Conservation (phyloP, 1,140 invertebrate genomes). For the Contarinia nasturtii region DNA sequence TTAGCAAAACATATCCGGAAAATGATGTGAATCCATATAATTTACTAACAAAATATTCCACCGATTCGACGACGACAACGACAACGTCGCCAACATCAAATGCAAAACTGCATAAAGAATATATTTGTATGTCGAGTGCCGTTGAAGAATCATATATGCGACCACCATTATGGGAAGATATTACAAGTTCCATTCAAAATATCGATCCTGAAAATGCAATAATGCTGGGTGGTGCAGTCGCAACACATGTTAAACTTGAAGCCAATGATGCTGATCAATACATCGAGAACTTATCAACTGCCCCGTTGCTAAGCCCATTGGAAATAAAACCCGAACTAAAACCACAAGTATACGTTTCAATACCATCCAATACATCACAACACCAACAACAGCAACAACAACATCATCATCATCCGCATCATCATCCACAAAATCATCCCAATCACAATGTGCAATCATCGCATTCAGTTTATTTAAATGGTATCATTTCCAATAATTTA, state of each 20-base stretch:
- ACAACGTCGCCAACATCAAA: no score
- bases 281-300: constrained; percentile 27
- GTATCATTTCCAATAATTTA: background rate
- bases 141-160: constrained; percentile 67
- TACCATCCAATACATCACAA: background rate
- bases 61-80: background rate
- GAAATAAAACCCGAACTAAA: constrained; percentile 49
- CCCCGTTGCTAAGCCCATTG: constrained; percentile 46
- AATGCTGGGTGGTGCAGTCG: constrained; percentile 44
- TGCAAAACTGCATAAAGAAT: constrained; percentile 17
- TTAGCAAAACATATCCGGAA: background rate
- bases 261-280: constrained; percentile 36
- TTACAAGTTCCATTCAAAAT: constrained; percentile 70
- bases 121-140: constrained; percentile 21
- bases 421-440: constrained; percentile 8
- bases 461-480: constrained; percentile 3
- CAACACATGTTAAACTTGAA: constrained; percentile 48
- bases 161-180: constrained; percentile 72
- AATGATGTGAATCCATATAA: background rate
- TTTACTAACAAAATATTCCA: background rate
- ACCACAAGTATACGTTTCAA: constrained; percentile 5
- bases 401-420: constrained; percentile 3
- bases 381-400: background rate
- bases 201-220: constrained; percentile 75
- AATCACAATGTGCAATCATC: constrained; percentile 7